A percentile compares a stretch with the other conserved stretches of the same genome.
Evolutionary conservation across 2,113 vertebrate genomes (phyloP).

Genomic region (Myotis brandtii): DNA sequence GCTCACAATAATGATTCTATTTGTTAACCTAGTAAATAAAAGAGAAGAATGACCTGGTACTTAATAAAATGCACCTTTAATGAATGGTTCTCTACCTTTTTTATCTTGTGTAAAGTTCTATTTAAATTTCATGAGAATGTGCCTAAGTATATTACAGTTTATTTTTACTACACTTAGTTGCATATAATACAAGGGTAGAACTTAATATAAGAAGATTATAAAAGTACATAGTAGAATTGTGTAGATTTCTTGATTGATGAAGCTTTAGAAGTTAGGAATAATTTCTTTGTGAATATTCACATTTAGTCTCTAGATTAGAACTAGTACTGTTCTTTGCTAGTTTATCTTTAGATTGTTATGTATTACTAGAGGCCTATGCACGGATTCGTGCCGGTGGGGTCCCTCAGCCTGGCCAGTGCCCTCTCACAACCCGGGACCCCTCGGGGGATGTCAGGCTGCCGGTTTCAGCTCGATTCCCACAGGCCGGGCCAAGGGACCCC

Average conservation of each 20-base stretch:
- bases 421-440: no score
- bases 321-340: not conserved
- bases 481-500: no score
- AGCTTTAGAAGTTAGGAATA: slow-evolving; percentile 26
- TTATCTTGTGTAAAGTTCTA: not conserved
- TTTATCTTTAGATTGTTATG: slow-evolving; percentile 14
- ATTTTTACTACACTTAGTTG: not conserved
- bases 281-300: slow-evolving; percentile 36
- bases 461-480: no score
- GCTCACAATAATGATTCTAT: slow-evolving; percentile 45
- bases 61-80: not conserved
- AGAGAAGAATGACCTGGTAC: not conserved
- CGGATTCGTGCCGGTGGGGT: no score
- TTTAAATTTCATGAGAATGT: slow-evolving; percentile 10
- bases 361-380: not conserved
- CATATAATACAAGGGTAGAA: not conserved
- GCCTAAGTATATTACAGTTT: slow-evolving; percentile 7
- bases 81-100: not conserved
- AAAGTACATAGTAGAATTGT: not conserved
- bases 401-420: no score
- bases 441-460: no score
- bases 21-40: not conserved
- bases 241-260: not conserved
- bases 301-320: slow-evolving; percentile 3
- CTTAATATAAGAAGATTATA: not conserved